These are phyloP conservation scores for Drosophila chauvacae DNA, from an alignment of 1,140 invertebrate genomes.

Conservation along the genomic window DNA sequence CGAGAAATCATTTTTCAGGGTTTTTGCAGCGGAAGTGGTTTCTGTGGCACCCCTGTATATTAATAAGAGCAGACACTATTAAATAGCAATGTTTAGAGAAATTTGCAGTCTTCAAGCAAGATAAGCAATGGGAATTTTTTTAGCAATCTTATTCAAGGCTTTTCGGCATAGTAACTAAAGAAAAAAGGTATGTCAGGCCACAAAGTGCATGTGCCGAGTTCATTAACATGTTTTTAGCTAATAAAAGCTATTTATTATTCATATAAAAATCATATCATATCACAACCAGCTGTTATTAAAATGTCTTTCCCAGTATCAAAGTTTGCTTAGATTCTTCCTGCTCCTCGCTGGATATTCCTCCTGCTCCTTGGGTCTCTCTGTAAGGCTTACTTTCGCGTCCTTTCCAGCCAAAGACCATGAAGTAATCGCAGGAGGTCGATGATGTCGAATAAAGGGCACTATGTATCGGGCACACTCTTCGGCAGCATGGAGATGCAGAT, in stretches of 20 bases:
- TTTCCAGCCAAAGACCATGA: conserved; percentile 35
- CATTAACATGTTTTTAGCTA: not conserved
- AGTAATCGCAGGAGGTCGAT: conserved; percentile 30
- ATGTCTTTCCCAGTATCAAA: conserved; percentile 1
- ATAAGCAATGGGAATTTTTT: not conserved
- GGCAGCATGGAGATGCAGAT: conserved; percentile 88
- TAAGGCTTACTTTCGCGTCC: not conserved
- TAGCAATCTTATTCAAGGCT: not conserved
- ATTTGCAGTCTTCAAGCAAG: not conserved
- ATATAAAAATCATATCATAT: too few species aligned
- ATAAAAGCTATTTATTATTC: too few species aligned
- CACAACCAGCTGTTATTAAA: too few species aligned
- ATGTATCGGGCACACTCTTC: conserved; percentile 86
- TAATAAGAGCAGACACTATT: too few species aligned
- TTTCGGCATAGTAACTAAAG: not conserved
- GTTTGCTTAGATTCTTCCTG: conserved; percentile 16
- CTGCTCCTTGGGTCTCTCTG: not conserved
- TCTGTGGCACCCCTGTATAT: too few species aligned
- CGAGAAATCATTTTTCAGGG: too few species aligned
- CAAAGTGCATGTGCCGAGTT: not conserved
- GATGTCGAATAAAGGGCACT: conserved; percentile 85
- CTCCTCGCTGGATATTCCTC: conserved; percentile 9
- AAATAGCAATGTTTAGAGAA: too few species aligned
- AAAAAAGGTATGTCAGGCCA: not conserved
- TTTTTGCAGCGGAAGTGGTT: too few species aligned